These are phyloP conservation scores for Xiphias gladius DNA, from an alignment of 2,113 vertebrate genomes.

Conservation along the genomic window DNA sequence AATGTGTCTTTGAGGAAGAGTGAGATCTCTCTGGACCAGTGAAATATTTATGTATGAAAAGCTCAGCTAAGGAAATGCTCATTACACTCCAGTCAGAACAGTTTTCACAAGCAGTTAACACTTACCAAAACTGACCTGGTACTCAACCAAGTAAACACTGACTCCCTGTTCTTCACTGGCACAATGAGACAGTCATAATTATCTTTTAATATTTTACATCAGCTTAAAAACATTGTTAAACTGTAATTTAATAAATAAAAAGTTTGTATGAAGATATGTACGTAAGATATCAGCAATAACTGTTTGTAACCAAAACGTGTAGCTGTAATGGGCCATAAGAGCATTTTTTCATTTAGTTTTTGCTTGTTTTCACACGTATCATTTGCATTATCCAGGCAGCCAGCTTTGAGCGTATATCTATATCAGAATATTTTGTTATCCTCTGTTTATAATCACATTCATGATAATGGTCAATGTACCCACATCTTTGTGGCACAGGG, in stretches of 20 bases:
- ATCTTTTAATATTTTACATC: conserved; percentile 7
- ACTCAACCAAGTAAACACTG: not conserved
- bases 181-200: not conserved
- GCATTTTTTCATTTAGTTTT: not conserved
- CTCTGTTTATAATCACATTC: conserved; percentile 1
- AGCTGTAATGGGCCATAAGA: not conserved
- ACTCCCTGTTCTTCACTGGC: not conserved
- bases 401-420: not conserved
- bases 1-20: conserved; percentile 8
- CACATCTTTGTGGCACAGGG: conserved; percentile 41
- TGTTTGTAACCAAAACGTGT: not conserved
- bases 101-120: not conserved
- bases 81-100: not conserved
- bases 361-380: not conserved
- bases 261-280: not conserved
- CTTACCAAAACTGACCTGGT: not conserved
- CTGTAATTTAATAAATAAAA: not conserved
- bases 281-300: not conserved
- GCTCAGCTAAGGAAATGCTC: not conserved
- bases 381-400: not conserved
- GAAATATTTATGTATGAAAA: not conserved
- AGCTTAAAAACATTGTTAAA: not conserved
- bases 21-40: not conserved
- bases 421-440: conserved; percentile 1
- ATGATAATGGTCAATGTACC: conserved; percentile 15